Conservation (phyloP, 2,888 invertebrate species). For the Dryadula phaetusa region DNA sequence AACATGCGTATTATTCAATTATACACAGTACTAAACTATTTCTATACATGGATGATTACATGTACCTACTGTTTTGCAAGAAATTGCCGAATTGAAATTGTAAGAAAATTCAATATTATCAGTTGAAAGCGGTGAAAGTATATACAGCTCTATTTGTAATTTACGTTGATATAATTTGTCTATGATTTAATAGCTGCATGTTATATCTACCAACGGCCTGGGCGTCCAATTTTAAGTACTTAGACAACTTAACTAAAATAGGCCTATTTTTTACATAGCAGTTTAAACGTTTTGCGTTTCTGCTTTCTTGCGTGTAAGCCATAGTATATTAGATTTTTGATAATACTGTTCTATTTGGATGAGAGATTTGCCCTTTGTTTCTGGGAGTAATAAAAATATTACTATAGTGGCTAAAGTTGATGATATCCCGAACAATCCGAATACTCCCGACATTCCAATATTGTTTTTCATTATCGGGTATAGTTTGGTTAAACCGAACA, state of each 20-base stretch:
- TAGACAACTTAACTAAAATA: conserved; percentile 33
- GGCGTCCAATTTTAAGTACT: conserved; percentile 30
- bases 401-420: conserved; percentile 86
- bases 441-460: conserved; percentile 88
- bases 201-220: background rate
- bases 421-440: conserved; percentile 87
- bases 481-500: conserved; percentile 88
- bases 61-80: background rate
- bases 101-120: conserved; percentile 5
- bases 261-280: conserved; percentile 28
- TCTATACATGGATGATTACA: no score
- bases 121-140: conserved; percentile 2
- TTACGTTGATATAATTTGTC: conserved; percentile 7
- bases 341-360: conserved; percentile 92
- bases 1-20: conserved; percentile 1
- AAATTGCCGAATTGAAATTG: conserved; percentile 12
- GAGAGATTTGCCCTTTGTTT: conserved; percentile 89
- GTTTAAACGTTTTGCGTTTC: conserved; percentile 63
- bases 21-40: no score
- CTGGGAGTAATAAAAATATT: conserved; percentile 88
- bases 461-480: conserved; percentile 86
- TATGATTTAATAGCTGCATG: background rate
- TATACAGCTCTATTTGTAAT: background rate
- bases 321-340: conserved; percentile 86
- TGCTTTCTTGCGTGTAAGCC: conserved; percentile 80